Percentiles rank a stretch among this genome's conserved stretches.
Conservation (phyloP, 2,888 invertebrate species). For the Arenicola marina region DNA sequence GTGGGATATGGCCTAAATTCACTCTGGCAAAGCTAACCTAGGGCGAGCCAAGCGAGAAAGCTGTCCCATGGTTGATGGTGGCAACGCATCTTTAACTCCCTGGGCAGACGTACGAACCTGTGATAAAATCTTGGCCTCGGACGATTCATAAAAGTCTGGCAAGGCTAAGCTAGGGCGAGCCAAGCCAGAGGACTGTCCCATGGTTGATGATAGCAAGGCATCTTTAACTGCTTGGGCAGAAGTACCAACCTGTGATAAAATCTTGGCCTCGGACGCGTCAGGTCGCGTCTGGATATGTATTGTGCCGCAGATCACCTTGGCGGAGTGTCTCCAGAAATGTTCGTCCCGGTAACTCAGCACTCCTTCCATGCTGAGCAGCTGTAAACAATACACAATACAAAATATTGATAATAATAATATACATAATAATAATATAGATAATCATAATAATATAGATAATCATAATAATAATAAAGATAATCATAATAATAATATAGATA, state of each 20-base stretch:
- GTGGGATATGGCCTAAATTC: too few species aligned
- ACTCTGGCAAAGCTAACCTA: background rate
- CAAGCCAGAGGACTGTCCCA: too few species aligned
- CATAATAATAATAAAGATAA: background rate
- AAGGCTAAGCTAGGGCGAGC: too few species aligned
- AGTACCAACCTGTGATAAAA: constrained; percentile 58
- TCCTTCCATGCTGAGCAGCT: constrained; percentile 62
- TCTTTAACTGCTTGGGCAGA: too few species aligned
- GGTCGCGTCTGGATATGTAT: constrained; percentile 61
- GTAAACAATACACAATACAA: constrained; percentile 15
- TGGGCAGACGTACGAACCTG: too few species aligned
- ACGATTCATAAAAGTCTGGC: too few species aligned
- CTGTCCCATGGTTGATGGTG: too few species aligned
- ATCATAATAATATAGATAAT: background rate
- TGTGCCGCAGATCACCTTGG: constrained; percentile 60
- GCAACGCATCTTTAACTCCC: too few species aligned
- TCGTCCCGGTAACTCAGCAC: constrained; percentile 63
- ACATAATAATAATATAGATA: background rate
- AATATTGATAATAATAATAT: background rate
- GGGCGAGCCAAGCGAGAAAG: background rate
- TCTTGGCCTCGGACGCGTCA: constrained; percentile 58
- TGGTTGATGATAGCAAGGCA: too few species aligned
- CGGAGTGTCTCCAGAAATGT: constrained; percentile 65
- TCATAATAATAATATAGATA: too few species aligned
- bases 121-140: too few species aligned